Base-by-base conservation (phyloP, 2,888 invertebrate species). In the Drosophila prostipennis region DNA sequence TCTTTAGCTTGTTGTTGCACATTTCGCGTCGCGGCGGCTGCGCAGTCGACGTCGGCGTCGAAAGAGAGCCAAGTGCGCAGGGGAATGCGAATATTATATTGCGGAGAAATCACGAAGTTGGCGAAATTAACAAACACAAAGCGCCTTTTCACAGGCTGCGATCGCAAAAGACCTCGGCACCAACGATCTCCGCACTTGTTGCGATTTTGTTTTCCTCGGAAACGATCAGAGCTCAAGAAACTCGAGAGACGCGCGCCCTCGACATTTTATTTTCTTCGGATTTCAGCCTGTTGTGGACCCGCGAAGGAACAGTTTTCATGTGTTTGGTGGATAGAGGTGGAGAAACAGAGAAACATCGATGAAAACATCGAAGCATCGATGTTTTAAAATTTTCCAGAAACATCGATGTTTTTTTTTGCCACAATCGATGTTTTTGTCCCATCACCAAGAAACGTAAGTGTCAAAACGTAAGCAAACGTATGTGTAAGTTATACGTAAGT, bases 1-100 rank as follows among this genome's bases (percentile, higher is more conserved):
- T 53, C 26, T 53, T 53, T 58, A 43, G 51, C 60, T 70, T 76
- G 67, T 75, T 74, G 63, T 48, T 59, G 57, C 56, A 71, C 69
- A 69, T 71, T 69, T 55, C 69, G 51, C 14, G 52, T 19, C 68
- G 53, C 59, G 58, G 39, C 52, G 57, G 55, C 59, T 57, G 72
- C 72, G 72, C 72, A 71, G 58, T 72, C 57, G 51, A 51, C 64
- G 58, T 52, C 59, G 40, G 59, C 68, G 58, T 48, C 68, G 14
- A 32, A 36, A 55, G 64, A 55, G 48, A 46, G 32, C 51, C 60
- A 39, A 40, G 39, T 40, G 52, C 52, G 52, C 51, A 57, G 16
- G 57, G 48, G 13, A 48, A 16, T 51, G 39, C 29, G 29, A 57
- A 32, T 46, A 10, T 46, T 14, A 14, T 29, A 3, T 32, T 16